These are phyloP conservation scores for Baccha elongata DNA, from an alignment of 2,888 invertebrate species.

Conservation along the genomic window DNA sequence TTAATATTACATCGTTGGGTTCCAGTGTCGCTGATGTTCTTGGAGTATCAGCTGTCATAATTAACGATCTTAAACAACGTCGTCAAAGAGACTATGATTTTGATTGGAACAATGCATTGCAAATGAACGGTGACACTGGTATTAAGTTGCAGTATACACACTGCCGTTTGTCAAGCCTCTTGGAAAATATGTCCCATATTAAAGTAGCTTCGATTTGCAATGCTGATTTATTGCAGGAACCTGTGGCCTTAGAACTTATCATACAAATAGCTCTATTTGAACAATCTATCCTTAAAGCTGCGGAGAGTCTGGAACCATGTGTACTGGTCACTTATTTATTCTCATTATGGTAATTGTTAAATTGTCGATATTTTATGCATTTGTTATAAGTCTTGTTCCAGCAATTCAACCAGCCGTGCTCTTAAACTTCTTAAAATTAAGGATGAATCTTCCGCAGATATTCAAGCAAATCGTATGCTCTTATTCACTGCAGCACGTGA, in stretches of 20 bases:
- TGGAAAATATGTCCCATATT: conserved; percentile 84
- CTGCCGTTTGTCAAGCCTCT: conserved; percentile 91
- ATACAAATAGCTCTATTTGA: conserved; percentile 90
- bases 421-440: conserved; percentile 89
- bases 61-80: conserved; percentile 93
- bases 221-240: conserved; percentile 86
- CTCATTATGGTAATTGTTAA: conserved; percentile 84
- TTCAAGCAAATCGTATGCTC: conserved; percentile 90
- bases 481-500: conserved; percentile 88
- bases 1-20: conserved; percentile 83
- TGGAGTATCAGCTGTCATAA: conserved; percentile 92
- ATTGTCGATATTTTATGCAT: background rate
- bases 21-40: conserved; percentile 89
- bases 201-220: conserved; percentile 77
- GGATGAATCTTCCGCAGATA: conserved; percentile 84
- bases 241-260: conserved; percentile 87
- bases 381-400: too few species aligned
- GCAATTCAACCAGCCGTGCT: conserved; percentile 89
- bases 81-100: conserved; percentile 92
- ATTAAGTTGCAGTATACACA: conserved; percentile 96
- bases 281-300: conserved; percentile 87
- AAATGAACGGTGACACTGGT: conserved; percentile 93
- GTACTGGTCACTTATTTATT: conserved; percentile 92
- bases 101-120: conserved; percentile 91
- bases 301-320: conserved; percentile 90